Evolutionary conservation across 1,140 invertebrate genomes (phyloP).

Genomic region (Drosophila miranda): DNA sequence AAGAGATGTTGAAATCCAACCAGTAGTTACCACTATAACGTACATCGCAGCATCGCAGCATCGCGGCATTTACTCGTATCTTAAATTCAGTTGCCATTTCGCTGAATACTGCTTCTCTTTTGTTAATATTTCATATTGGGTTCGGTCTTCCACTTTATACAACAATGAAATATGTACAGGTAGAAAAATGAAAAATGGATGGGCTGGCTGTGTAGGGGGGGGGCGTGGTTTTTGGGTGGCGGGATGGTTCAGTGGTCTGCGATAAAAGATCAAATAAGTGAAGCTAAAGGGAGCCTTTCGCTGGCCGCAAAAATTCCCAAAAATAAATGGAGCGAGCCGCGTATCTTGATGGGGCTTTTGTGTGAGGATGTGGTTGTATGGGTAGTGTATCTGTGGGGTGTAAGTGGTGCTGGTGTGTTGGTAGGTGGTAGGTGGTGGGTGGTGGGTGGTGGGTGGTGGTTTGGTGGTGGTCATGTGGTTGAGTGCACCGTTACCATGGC

Average conservation of each 20-base stretch:
- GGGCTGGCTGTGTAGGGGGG: not conserved
- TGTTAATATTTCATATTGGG: constrained; percentile 36
- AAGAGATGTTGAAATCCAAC: constrained; percentile 45
- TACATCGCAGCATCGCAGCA: too few species aligned
- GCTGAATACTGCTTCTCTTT: constrained; percentile 7
- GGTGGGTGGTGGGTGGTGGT: constrained; percentile 30
- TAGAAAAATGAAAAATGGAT: constrained; percentile 31
- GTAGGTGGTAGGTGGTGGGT: constrained; percentile 6
- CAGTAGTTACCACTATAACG: constrained; percentile 29
- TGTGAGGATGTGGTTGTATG: constrained; percentile 23
- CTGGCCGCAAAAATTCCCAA: constrained; percentile 32
- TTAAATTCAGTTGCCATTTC: constrained; percentile 38
- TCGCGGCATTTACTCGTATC: constrained; percentile 13
- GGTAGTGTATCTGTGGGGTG: constrained; percentile 6
- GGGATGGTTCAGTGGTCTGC: constrained; percentile 1
- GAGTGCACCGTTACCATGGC: constrained; percentile 67
- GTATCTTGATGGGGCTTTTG: constrained; percentile 31
- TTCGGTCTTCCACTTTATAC: constrained; percentile 29
- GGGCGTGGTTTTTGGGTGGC: not conserved
- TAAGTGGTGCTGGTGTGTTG: constrained; percentile 12
- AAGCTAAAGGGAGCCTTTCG: constrained; percentile 25
- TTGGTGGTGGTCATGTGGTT: constrained; percentile 46
- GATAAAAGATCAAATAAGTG: constrained; percentile 45
- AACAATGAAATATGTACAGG: constrained; percentile 47
- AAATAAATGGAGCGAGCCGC: constrained; percentile 49